These are phyloP conservation scores for Colletes gigas DNA, from an alignment of 1,140 invertebrate genomes.

Conservation along the genomic window DNA sequence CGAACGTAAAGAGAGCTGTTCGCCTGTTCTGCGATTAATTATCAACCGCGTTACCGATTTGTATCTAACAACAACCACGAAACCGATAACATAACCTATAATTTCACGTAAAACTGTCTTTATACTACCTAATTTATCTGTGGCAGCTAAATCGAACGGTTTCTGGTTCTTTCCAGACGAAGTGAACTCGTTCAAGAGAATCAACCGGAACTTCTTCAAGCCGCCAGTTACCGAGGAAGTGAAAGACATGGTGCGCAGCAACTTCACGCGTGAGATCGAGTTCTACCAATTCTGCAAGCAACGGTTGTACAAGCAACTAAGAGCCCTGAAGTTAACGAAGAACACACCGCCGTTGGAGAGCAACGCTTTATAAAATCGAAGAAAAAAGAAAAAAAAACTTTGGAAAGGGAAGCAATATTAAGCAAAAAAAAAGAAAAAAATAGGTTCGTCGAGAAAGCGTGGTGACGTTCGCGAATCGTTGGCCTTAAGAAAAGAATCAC, in stretches of 20 bases:
- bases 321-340: constrained; percentile 83
- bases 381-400: too few relatives aligned
- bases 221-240: constrained; percentile 92
- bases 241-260: constrained; percentile 91
- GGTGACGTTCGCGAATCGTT: not conserved
- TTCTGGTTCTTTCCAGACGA: constrained; percentile 82
- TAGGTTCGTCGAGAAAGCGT: too few relatives aligned
- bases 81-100: too few relatives aligned
- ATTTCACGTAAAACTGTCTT: too few relatives aligned
- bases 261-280: constrained; percentile 94
- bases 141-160: too few relatives aligned
- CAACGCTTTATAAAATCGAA: constrained; percentile 2
- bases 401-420: too few relatives aligned
- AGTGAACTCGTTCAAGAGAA: constrained; percentile 87
- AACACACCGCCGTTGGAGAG: not conserved
- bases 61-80: too few relatives aligned
- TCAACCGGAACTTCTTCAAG: constrained; percentile 93
- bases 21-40: too few relatives aligned
- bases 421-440: too few relatives aligned
- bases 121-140: too few relatives aligned
- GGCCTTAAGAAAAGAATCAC: not conserved
- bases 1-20: too few relatives aligned
- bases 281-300: constrained; percentile 95
- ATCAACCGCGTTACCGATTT: too few relatives aligned
- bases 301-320: constrained; percentile 89